Evolutionary conservation across 2,888 invertebrate genomes (phyloP), one percentile per base, ranked within the genome.

Genomic region (Ectemnius lituratus): DNA sequence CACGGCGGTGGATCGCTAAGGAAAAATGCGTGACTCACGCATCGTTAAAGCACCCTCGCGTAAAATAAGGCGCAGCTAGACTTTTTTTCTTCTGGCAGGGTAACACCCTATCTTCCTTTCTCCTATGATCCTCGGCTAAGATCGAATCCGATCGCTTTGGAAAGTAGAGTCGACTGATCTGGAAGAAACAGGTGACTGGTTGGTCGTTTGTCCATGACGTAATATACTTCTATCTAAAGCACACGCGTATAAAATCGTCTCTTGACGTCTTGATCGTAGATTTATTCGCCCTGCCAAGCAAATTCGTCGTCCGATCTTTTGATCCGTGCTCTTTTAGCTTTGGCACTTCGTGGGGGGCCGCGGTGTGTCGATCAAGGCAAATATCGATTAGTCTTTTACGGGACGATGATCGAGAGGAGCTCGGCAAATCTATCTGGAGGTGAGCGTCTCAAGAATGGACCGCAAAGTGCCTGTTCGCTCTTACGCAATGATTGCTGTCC

Each of bases 401-500:
- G 62, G 59, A 74, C 67, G 68, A 70, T 61, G 65, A 80, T 80
- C 81, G 73, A 62, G 45, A 46, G 52, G 37, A 37, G 37, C 37
- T 37, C 37, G 49, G 47, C 56, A 62, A 73, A 82, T 74, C 73
- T 76, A 74, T 74, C 64, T 66, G 58, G 45, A 61, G 70, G 57
- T 49, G 71, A 74, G 73, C 72, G 74, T 75, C 76, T 74, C 73
- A 78, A 83, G 69, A 72, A 71, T 73, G 75, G 37, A 37, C 37
- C 37, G 37, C 37, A 37, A 37, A 73, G 69, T 64, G 46, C 59
- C 67, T 64, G 62, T 59, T 63, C 66, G 68, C 69, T 69, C 73
- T 80, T 82, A 78, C 83, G 82, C 76, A 80, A 83, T 69, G 45
- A 60, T 46, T 72, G 52, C 13, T 70, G 76, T 71, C 75, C 76